These are phyloP conservation scores for Macrocentrus cingulum DNA, from an alignment of 1,140 invertebrate genomes.

Conservation along the genomic window DNA sequence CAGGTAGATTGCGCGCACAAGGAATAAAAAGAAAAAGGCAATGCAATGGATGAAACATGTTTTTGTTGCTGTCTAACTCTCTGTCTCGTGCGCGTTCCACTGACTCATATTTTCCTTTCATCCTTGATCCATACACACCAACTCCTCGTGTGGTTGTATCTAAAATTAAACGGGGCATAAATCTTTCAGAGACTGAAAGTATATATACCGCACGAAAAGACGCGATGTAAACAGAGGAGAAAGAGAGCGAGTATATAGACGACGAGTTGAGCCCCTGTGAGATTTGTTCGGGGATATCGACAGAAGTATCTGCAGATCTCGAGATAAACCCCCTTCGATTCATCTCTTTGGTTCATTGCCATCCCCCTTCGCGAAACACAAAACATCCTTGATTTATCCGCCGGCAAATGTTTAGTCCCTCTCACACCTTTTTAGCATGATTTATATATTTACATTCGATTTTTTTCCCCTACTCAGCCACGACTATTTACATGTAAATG, in stretches of 20 bases:
- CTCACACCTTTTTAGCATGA: neutral
- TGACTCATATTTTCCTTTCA: slow-evolving; percentile 25
- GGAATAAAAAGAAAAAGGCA: slow-evolving; percentile 20
- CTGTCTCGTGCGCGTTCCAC: slow-evolving; percentile 23
- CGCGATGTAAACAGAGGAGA: slow-evolving; percentile 7
- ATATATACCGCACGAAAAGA: neutral
- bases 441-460: too few relatives aligned
- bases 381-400: slow-evolving; percentile 5
- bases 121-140: neutral
- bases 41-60: neutral
- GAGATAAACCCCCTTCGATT: slow-evolving; percentile 20
- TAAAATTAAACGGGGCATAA: slow-evolving; percentile 21
- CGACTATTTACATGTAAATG: too few relatives aligned
- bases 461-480: too few relatives aligned
- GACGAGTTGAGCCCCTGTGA: too few relatives aligned
- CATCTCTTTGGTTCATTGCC: neutral
- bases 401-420: slow-evolving; percentile 1
- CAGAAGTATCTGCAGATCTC: slow-evolving; percentile 25
- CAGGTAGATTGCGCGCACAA: neutral
- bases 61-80: neutral
- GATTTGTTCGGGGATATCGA: slow-evolving; percentile 25
- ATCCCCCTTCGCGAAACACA: neutral
- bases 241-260: neutral
- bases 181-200: slow-evolving; percentile 10
- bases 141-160: slow-evolving; percentile 1